Percentiles rank a stretch among this genome's conserved stretches.
These are phyloP conservation scores for Lonchura striata DNA, from an alignment of 2,113 vertebrate species.

Conservation along the genomic window DNA sequence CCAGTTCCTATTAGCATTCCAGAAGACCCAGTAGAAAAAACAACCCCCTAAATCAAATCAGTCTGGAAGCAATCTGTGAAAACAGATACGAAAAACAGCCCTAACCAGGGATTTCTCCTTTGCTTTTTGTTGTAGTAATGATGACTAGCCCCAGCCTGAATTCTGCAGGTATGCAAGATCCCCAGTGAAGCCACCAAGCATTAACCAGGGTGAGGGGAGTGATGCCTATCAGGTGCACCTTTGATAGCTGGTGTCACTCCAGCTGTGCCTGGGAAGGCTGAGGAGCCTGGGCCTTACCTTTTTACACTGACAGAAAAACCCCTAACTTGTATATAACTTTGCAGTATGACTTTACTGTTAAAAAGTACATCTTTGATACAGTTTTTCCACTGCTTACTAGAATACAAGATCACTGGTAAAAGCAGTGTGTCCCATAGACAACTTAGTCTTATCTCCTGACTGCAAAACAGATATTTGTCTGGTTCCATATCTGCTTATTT, in stretches of 20 bases:
- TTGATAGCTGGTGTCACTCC: background rate
- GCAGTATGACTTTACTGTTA: background rate
- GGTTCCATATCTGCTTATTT: background rate
- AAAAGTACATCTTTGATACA: background rate
- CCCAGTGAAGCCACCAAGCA: background rate
- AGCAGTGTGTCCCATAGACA: background rate
- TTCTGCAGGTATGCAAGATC: background rate
- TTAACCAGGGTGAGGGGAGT: background rate
- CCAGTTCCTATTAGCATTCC: background rate
- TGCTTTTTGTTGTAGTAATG: background rate
- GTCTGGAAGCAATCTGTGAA: background rate
- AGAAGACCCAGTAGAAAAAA: background rate
- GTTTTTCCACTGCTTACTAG: background rate
- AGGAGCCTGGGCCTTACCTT: background rate
- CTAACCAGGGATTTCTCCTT: background rate
- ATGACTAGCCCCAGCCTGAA: background rate
- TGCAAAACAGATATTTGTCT: background rate
- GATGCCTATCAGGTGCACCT: background rate
- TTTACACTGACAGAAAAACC: background rate
- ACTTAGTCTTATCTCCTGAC: background rate
- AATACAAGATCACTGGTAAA: background rate
- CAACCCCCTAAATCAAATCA: rapidly evolving
- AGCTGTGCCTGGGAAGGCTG: background rate
- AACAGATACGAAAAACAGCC: background rate
- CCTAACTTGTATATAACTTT: background rate